These are phyloP conservation scores for Drosophila prolongata DNA, from an alignment of 2,888 invertebrate genomes.

Conservation along the genomic window DNA sequence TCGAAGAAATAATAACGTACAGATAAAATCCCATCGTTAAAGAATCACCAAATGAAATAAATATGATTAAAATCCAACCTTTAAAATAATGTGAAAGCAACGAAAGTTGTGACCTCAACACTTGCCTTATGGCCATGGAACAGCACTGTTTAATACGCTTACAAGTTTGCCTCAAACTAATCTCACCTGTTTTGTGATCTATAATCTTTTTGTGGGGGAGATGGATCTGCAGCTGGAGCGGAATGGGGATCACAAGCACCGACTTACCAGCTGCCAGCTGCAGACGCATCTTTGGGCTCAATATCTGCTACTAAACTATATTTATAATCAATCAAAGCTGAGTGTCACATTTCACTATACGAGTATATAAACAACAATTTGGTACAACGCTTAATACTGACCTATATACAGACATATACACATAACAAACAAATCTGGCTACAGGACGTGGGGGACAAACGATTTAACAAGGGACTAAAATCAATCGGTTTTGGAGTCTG, in stretches of 20 bases:
- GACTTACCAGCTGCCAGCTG: background rate
- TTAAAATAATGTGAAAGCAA: background rate
- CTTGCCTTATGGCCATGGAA: slow-evolving; percentile 10
- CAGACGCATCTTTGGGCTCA: background rate
- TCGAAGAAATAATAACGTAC: too few relatives aligned
- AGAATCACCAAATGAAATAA: background rate
- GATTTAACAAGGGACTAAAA: slow-evolving; percentile 17
- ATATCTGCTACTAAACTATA: slow-evolving; percentile 7
- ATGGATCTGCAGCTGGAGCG: slow-evolving; percentile 4
- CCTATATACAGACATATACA: slow-evolving; percentile 35
- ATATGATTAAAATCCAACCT: background rate
- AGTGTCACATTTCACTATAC: slow-evolving; percentile 22
- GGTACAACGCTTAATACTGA: slow-evolving; percentile 73
- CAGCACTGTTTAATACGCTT: slow-evolving; percentile 5
- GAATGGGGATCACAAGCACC: slow-evolving; percentile 5
- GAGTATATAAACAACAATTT: slow-evolving; percentile 49
- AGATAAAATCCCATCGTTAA: too few relatives aligned
- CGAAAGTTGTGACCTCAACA: background rate
- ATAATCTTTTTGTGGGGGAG: background rate
- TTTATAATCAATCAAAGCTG: slow-evolving; percentile 10
- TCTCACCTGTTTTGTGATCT: slow-evolving; percentile 1
- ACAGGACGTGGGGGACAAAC: slow-evolving; percentile 7
- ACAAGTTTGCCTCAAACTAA: background rate
- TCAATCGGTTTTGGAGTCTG: slow-evolving; percentile 7
- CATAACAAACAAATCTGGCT: slow-evolving; percentile 18